These are phyloP conservation scores for Zosterops pallidus DNA, from an alignment of 2,113 vertebrate species.

Conservation along the genomic window DNA sequence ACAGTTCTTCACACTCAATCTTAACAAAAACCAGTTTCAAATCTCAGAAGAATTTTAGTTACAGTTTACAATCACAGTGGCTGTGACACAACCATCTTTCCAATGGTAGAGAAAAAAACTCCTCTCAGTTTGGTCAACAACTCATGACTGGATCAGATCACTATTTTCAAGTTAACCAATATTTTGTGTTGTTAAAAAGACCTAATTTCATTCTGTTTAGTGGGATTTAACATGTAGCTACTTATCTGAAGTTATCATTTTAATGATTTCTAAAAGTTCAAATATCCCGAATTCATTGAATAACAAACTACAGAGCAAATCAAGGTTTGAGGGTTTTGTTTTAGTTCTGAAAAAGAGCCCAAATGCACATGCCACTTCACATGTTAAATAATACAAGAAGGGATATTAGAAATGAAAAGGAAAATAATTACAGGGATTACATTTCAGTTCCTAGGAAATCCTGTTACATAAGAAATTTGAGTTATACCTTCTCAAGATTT, in stretches of 20 bases:
- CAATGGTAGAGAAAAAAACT: neutral
- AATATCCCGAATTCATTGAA: neutral
- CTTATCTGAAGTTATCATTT: neutral
- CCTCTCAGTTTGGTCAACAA: neutral
- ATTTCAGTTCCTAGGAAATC: neutral
- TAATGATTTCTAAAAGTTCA: neutral
- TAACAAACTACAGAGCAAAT: neutral
- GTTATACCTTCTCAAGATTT: neutral
- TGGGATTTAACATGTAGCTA: neutral
- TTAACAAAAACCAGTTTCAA: neutral
- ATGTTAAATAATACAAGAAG: neutral
- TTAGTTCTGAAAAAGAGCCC: neutral
- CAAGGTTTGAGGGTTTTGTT: neutral
- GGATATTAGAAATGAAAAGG: neutral
- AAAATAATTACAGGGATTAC: conserved; percentile 26
- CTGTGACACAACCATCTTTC: neutral
- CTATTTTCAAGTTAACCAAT: neutral
- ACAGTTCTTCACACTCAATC: neutral
- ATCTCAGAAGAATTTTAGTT: neutral
- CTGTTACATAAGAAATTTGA: neutral
- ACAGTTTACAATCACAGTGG: neutral
- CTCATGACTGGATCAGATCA: neutral
- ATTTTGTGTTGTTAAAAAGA: neutral
- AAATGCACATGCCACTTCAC: neutral
- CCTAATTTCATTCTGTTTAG: neutral